Evolutionary conservation across 2,797 vertebrate species (phyloP), one percentile per base, ranked within the genome.

Genomic region (Esox lucius): DNA sequence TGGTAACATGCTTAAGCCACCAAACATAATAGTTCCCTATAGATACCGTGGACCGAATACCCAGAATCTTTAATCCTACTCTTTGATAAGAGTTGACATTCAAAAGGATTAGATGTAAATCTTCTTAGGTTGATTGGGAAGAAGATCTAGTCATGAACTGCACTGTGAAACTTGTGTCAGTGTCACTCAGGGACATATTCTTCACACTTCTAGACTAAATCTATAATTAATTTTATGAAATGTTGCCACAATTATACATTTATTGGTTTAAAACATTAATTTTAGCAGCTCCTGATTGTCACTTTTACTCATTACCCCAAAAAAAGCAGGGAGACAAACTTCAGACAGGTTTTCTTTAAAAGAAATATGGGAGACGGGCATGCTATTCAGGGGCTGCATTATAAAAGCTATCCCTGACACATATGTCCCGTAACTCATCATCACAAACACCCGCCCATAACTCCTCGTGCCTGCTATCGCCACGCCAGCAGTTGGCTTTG

Each of bases 81-180:
- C 86, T 91, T 90, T 89, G 86, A 88, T 83, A 79, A 89, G 77
- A 53, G 51, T n/a, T 53, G 51, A n/a, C 51, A 53, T 53, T n/a
- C 51, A 53, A 53, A n/a, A 53, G 19, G 51, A 53, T 19, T 53
- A 53, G 51, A 53, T 51, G 51, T 5, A 53, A n/a, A 53, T 53
- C 51, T 19, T 53, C 17, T 53, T 53, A 53, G 51, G 51, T 53
- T 53, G 51, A 53, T 53, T 53, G 19, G 51, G 51, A 53, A 53
- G 51, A 53, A 53, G 51, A 53, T 53, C 19, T 8, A 19, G 51
- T n/a, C 51, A 7, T n/a, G 51, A 53, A 53, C 6, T n/a, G 5
- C 19, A 53, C 19, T n/a, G 19, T n/a, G 51, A 53, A n/a, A 53
- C 51, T 6, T 53, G 51, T 53, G 19, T 53, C 51, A 53, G 17